Percentiles rank a stretch among this genome's conserved stretches.
These are phyloP conservation scores for Drosophila saltans DNA, from an alignment of 1,140 invertebrate genomes.

Conservation along the genomic window DNA sequence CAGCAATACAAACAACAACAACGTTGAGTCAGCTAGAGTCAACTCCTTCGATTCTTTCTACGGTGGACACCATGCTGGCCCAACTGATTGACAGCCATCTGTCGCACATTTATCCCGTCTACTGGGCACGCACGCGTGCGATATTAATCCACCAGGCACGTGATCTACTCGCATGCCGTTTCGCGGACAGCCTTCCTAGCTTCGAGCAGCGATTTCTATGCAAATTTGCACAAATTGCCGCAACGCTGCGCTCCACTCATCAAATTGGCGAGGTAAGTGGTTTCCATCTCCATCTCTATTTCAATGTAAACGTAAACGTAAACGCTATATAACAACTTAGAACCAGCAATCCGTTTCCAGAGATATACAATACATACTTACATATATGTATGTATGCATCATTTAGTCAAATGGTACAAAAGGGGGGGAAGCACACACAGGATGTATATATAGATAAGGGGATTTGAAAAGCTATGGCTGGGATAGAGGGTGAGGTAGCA, in stretches of 20 bases:
- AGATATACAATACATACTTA: background rate
- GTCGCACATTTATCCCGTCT: slow-evolving; percentile 85
- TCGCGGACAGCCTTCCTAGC: slow-evolving; percentile 86
- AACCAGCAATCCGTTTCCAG: slow-evolving; percentile 7
- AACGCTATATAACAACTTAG: background rate
- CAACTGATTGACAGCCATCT: slow-evolving; percentile 86
- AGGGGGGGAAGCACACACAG: too few relatives aligned
- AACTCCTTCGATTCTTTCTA: slow-evolving; percentile 2
- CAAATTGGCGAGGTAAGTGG: slow-evolving; percentile 81
- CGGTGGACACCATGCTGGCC: slow-evolving; percentile 55
- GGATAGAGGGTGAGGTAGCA: background rate
- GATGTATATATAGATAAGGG: too few relatives aligned
- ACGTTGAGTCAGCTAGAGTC: background rate
- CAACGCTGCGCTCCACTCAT: slow-evolving; percentile 83
- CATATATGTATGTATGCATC: background rate
- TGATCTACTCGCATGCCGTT: slow-evolving; percentile 87
- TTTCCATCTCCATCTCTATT: slow-evolving; percentile 9
- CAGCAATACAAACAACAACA: background rate
- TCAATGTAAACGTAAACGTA: too few relatives aligned
- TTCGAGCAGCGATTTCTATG: slow-evolving; percentile 87
- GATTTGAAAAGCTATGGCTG: too few relatives aligned
- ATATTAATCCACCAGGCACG: slow-evolving; percentile 87
- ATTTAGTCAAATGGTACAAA: background rate
- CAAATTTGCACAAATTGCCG: slow-evolving; percentile 86
- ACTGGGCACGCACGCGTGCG: slow-evolving; percentile 85